Evolutionary conservation across 37 sponge, comb jelly and placozoan species (phyloP), one percentile per base, ranked within the genome.

Genomic region (Tethya wilhelma): DNA sequence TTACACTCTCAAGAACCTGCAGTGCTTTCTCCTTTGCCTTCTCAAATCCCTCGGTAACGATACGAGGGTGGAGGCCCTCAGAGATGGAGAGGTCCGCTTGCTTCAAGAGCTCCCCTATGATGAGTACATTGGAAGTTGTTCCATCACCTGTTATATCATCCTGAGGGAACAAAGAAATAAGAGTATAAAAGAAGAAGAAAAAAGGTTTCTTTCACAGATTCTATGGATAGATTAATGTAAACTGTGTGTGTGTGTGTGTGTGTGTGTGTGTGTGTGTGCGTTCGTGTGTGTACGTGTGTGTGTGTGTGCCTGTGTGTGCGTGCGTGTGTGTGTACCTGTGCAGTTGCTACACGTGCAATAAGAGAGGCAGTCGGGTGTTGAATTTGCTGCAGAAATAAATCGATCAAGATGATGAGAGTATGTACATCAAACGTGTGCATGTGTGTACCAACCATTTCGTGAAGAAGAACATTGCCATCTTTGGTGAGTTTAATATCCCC

Each of bases 401-500:
- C 14, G 9, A 14, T 49, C 14, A 49, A 49, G 53, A 19, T 9
- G 53, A 49, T 49, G 9, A 49, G 53, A 49, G 53, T 49, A 14
- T 19, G 53, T 49, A n/a, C n/a, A n/a, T n/a, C n/a, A n/a, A n/a
- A n/a, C n/a, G n/a, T n/a, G 56, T 17, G 6, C 12, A 9, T 56
- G 4, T 34, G 4, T 71, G 3, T 55, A 53, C 84, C 28, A 56
- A 96, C 96, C 99, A 99, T 99, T 78, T 99, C 99, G 49, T 99
- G 95, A 32, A 99, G 86, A 4, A 99, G 87, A 1, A 99, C 99
- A 58, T 96, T 96, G 25, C 99, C 99, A 69, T 99, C 99, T 74
- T 99, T 99, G 11, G 99, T 99, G 43, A 99, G 88, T 74, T 99
- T 99, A 31, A 99, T 99, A 59, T 99, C 99, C n/a, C 99, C 99